These are phyloP conservation scores for Butorides virescens DNA, from an alignment of 2,113 vertebrate genomes.

Conservation along the genomic window DNA sequence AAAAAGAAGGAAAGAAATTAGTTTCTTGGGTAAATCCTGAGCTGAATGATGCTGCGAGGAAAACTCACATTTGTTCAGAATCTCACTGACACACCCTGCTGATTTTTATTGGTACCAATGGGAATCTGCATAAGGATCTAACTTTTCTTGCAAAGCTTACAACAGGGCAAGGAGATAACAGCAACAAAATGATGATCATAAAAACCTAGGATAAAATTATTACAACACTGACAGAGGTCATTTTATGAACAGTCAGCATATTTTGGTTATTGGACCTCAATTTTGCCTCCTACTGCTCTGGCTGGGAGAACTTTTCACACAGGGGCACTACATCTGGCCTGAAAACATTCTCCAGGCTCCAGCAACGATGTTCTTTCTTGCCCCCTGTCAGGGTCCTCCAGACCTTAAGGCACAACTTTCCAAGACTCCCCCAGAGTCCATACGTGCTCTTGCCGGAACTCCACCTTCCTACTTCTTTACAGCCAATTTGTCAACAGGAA, in stretches of 20 bases:
- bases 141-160: neutral
- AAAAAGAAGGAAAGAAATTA: neutral
- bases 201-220: neutral
- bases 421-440: neutral
- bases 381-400: neutral
- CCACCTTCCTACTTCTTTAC: neutral
- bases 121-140: neutral
- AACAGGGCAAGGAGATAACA: neutral
- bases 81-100: fast-evolving
- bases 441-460: neutral
- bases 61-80: neutral
- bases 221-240: neutral
- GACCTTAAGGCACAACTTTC: neutral
- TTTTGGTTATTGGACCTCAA: neutral
- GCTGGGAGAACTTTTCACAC: neutral
- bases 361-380: neutral
- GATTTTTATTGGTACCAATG: neutral
- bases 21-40: too few relatives aligned
- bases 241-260: neutral
- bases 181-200: neutral
- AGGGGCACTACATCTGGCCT: neutral
- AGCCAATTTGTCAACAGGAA: neutral
- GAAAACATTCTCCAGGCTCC: neutral
- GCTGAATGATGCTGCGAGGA: neutral
- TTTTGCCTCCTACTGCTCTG: neutral